These are phyloP conservation scores for Nannoperca australis DNA, from an alignment of 2,797 vertebrate genomes.

Conservation along the genomic window DNA sequence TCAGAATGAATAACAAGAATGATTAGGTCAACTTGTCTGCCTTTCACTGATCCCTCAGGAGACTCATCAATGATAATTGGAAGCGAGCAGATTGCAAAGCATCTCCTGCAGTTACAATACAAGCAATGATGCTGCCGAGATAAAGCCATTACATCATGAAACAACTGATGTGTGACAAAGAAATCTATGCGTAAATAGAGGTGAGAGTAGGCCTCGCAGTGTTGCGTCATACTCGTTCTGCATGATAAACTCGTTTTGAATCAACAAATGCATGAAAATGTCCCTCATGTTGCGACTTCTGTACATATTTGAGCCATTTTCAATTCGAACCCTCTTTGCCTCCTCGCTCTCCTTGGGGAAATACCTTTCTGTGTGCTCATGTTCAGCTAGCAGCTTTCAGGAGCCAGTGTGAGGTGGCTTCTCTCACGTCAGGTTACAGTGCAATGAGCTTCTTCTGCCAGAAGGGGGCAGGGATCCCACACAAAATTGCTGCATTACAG, in stretches of 20 bases:
- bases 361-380: conserved; percentile 58
- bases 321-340: conserved; percentile 27
- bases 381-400: conserved; percentile 61
- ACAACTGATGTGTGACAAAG: not conserved
- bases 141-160: conserved; percentile 24
- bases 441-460: conserved; percentile 61
- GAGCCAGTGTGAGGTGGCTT: conserved; percentile 23
- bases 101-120: conserved; percentile 37
- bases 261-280: not conserved
- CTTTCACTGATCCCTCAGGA: conserved; percentile 38
- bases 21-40: conserved; percentile 50
- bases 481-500: conserved; percentile 66
- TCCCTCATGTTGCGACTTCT: conserved; percentile 3
- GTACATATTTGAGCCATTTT: conserved; percentile 37
- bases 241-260: not conserved
- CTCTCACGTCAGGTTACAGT: conserved; percentile 20
- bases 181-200: conserved; percentile 7
- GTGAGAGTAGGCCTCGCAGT: not conserved
- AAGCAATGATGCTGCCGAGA: not conserved
- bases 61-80: conserved; percentile 39
- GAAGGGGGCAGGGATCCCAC: conserved; percentile 60
- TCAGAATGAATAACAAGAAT: conserved; percentile 25
- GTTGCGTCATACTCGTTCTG: not conserved
- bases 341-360: conserved; percentile 63
- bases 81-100: conserved; percentile 40